phyloP scores from a whole-genome alignment of 2,888 invertebrate species.

The Caenorhabditis wallacei region DNA sequence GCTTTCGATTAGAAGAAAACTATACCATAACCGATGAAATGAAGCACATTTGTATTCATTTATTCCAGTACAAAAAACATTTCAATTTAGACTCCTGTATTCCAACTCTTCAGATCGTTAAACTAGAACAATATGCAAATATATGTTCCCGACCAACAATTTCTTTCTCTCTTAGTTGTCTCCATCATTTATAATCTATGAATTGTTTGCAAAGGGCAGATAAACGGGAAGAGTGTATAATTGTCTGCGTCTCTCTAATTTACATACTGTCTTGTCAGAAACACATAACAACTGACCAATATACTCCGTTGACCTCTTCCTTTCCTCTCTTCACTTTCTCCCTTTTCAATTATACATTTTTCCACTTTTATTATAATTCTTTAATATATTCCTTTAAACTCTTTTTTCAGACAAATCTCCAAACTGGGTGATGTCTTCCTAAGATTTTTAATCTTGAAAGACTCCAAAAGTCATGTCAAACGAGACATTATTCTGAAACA shows the following conservation, averaged over 20 bases:
- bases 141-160: neutral
- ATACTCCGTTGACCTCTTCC: slow-evolving; percentile 21
- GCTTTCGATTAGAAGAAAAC: too few relatives aligned
- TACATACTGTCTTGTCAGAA: neutral
- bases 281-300: slow-evolving; percentile 30
- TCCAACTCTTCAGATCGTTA: too few relatives aligned
- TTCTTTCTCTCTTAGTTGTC: neutral
- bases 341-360: neutral
- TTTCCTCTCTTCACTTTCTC: neutral
- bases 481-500: slow-evolving; percentile 9
- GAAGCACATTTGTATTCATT: too few relatives aligned
- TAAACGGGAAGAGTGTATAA: neutral
- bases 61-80: too few relatives aligned
- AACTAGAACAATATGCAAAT: too few relatives aligned
- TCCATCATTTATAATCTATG: slow-evolving; percentile 1
- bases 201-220: slow-evolving; percentile 14
- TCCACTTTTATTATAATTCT: neutral
- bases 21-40: too few relatives aligned
- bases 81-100: too few relatives aligned
- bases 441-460: slow-evolving; percentile 45
- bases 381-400: neutral
- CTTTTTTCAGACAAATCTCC: neutral
- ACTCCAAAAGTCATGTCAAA: neutral
- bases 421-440: slow-evolving; percentile 50
- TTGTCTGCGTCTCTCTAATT: slow-evolving; percentile 5